phyloP scores from a whole-genome alignment of 2,113 vertebrate genomes.

The Miniopterus natalensis region DNA sequence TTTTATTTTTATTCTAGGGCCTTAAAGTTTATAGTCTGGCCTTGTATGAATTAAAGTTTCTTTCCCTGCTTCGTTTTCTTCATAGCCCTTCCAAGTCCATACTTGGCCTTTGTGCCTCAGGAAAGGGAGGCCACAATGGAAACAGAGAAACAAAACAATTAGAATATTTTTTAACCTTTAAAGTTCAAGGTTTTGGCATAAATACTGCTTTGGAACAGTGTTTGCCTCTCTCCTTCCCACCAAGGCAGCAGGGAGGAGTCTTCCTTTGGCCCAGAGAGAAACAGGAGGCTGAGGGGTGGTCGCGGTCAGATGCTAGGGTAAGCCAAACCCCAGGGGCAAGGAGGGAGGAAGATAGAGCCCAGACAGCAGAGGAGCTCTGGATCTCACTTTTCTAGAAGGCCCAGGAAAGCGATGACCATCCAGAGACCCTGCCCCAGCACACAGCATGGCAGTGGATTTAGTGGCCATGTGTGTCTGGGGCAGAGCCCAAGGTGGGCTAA shows the following conservation, averaged over 20 bases:
- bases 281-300: neutral
- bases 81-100: neutral
- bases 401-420: neutral
- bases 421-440: neutral
- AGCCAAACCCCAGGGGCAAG: neutral
- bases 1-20: neutral
- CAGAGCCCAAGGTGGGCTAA: neutral
- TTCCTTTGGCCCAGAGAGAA: neutral
- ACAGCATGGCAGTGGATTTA: rapidly evolving
- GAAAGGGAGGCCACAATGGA: constrained; percentile 21
- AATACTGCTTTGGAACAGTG: neutral
- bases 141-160: constrained; percentile 48
- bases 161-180: neutral
- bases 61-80: neutral
- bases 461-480: neutral
- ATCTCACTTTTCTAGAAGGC: neutral
- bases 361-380: neutral
- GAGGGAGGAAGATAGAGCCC: rapidly evolving
- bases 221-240: neutral
- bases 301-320: neutral
- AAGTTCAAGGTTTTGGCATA: constrained; percentile 55
- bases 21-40: neutral
- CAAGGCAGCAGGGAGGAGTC: neutral
- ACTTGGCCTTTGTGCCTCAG: neutral
- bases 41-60: neutral